Evolutionary conservation across 2,888 invertebrate species (phyloP).

Genomic region (Clitarchus hookeri): DNA sequence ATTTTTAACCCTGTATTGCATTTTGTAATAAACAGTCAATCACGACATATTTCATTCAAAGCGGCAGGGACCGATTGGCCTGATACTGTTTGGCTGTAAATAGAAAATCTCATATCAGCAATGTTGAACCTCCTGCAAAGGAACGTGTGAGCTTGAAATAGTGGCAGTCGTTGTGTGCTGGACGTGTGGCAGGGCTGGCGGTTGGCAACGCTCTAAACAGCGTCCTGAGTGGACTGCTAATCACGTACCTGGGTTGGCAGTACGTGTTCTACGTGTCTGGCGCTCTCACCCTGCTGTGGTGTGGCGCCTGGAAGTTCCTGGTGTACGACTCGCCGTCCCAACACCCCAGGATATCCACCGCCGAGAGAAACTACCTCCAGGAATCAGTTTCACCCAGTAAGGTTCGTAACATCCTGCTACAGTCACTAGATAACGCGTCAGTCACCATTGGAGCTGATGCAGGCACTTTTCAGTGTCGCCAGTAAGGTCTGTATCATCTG

Average conservation of each 20-base stretch:
- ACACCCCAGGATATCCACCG: conserved; percentile 49
- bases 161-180: not conserved
- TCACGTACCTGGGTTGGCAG: conserved; percentile 53
- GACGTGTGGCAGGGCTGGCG: conserved; percentile 52
- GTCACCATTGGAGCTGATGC: too few relatives aligned
- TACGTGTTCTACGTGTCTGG: conserved; percentile 54
- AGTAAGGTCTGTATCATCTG: too few relatives aligned
- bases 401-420: not conserved
- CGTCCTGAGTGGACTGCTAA: conserved; percentile 53
- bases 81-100: too few relatives aligned
- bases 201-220: conserved; percentile 57
- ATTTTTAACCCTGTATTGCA: too few relatives aligned
- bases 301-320: conserved; percentile 47
- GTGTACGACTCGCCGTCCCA: conserved; percentile 48
- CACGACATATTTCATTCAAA: too few relatives aligned
- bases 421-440: too few relatives aligned
- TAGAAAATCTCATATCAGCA: not conserved
- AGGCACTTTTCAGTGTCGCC: too few relatives aligned
- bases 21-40: too few relatives aligned
- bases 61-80: too few relatives aligned
- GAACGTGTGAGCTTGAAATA: not conserved
- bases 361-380: conserved; percentile 46
- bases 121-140: not conserved
- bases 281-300: conserved; percentile 51
- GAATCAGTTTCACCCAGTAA: not conserved